These are phyloP conservation scores for Cryptus armator DNA, from an alignment of 2,888 invertebrate species.

Conservation along the genomic window DNA sequence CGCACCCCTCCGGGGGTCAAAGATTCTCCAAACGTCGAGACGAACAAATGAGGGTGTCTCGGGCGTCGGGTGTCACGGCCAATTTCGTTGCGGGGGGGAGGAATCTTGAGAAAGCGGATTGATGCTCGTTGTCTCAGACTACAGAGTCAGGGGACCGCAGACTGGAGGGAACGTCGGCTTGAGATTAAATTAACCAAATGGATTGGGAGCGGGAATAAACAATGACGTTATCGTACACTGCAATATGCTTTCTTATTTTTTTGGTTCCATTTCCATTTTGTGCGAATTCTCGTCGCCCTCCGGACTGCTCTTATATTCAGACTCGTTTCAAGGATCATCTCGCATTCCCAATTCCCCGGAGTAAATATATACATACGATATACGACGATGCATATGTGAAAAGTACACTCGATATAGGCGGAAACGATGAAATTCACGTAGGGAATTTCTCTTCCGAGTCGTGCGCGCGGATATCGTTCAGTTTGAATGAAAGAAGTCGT, in stretches of 20 bases:
- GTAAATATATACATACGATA: constrained; percentile 30
- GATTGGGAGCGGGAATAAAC: constrained; percentile 7
- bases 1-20: constrained; percentile 31
- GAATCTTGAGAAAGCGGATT: constrained; percentile 62
- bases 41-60: constrained; percentile 65
- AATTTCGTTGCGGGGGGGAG: constrained; percentile 57
- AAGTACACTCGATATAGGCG: not conserved
- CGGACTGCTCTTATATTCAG: constrained; percentile 28
- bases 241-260: not conserved
- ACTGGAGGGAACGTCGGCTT: constrained; percentile 9
- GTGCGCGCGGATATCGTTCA: constrained; percentile 37
- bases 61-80: constrained; percentile 52
- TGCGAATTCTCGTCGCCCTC: not conserved
- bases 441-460: not conserved
- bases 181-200: constrained; percentile 29
- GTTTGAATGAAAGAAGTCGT: constrained; percentile 29
- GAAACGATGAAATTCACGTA: constrained; percentile 38
- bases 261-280: constrained; percentile 3
- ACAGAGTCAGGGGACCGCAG: constrained; percentile 19
- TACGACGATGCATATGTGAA: constrained; percentile 29
- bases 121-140: constrained; percentile 50
- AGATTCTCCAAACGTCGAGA: constrained; percentile 56
- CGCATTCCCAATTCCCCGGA: constrained; percentile 11
- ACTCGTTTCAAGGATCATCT: not conserved
- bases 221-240: constrained; percentile 8